These are phyloP conservation scores for Poecilia velifera DNA, from an alignment of 2,797 vertebrate genomes.

Conservation along the genomic window DNA sequence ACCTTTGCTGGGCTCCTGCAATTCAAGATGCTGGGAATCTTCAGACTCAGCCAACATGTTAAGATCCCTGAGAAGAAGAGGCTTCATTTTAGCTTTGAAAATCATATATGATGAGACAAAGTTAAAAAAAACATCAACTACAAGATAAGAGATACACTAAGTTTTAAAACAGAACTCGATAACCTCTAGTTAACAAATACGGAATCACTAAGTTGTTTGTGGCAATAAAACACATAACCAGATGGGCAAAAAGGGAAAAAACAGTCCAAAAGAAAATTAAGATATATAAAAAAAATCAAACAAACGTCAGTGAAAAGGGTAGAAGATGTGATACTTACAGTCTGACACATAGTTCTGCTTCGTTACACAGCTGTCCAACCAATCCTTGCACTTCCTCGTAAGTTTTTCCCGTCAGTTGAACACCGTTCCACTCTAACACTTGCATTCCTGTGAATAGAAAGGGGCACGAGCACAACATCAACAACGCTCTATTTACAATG, in stretches of 20 bases:
- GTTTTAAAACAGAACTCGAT: background rate
- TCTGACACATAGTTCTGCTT: conserved; percentile 98
- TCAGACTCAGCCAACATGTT: conserved; percentile 95
- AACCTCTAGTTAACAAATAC: background rate
- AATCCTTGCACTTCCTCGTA: conserved; percentile 97
- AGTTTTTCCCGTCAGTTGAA: conserved; percentile 91
- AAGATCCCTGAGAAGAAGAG: conserved; percentile 84
- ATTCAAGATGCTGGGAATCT: conserved; percentile 87
- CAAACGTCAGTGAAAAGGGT: conserved; percentile 30
- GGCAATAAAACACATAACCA: background rate
- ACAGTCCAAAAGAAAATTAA: background rate
- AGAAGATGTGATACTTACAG: conserved; percentile 87
- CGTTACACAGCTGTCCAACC: conserved; percentile 89
- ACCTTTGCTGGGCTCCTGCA: conserved; percentile 91
- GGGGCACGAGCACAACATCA: conserved; percentile 5
- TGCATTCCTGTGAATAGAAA: conserved; percentile 89
- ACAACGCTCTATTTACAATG: background rate
- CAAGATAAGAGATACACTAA: background rate
- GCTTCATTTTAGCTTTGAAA: background rate
- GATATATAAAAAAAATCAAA: background rate
- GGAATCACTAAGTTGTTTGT: background rate
- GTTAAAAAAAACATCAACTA: background rate
- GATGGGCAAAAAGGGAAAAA: background rate
- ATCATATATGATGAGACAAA: background rate
- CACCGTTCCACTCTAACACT: conserved; percentile 96